These are phyloP conservation scores for Clostera curtula DNA, from an alignment of 2,888 invertebrate species.

Conservation along the genomic window DNA sequence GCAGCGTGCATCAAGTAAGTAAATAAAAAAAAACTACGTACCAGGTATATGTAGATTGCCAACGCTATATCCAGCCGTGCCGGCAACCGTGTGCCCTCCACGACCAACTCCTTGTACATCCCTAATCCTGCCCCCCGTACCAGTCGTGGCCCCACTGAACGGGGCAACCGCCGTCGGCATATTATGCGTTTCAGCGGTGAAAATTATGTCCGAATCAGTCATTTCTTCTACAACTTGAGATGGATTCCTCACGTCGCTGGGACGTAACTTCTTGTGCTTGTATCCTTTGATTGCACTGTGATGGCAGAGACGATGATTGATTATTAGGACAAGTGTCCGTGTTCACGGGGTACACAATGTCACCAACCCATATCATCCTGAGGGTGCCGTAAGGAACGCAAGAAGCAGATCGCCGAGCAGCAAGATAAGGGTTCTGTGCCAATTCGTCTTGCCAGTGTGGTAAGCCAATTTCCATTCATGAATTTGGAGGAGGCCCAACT, in stretches of 20 bases:
- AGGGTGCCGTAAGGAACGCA: no score
- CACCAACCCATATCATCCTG: no score
- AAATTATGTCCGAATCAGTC: conserved; percentile 89
- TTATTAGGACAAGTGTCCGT: no score
- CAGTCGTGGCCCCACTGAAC: conserved; percentile 98
- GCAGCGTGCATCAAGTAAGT: not conserved
- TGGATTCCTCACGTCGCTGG: conserved; percentile 74
- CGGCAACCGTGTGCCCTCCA: conserved; percentile 95
- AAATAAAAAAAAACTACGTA: conserved; percentile 33
- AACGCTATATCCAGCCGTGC: conserved; percentile 97
- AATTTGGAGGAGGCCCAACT: no score
- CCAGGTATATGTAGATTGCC: conserved; percentile 94
- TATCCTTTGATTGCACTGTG: conserved; percentile 91
- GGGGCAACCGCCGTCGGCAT: conserved; percentile 98
- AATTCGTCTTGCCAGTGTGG: no score
- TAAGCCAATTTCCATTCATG: no score
- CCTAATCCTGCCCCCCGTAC: conserved; percentile 95
- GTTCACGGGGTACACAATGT: no score
- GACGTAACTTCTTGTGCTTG: conserved; percentile 79
- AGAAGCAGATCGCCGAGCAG: no score
- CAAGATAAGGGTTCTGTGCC: no score
- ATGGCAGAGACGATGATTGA: no score
- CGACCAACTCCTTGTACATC: conserved; percentile 97
- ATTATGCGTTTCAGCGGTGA: conserved; percentile 99
- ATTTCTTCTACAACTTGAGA: conserved; percentile 75